phyloP scores from a whole-genome alignment of 1,140 invertebrate species.

The Phymastichus coffea region DNA sequence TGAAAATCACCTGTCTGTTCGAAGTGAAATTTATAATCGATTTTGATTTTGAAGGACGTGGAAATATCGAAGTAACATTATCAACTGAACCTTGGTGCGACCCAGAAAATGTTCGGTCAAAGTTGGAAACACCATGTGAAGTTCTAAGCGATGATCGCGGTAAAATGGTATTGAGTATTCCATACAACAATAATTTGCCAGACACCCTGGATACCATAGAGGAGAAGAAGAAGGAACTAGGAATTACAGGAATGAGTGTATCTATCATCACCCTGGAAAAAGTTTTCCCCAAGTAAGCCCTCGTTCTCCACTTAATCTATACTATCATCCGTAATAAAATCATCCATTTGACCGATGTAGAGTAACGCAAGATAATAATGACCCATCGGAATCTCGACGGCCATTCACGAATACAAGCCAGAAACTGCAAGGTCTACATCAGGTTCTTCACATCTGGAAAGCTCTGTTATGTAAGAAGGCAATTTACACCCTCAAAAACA shows the following conservation, averaged over 20 bases:
- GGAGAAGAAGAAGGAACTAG: constrained; percentile 58
- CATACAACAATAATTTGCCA: constrained; percentile 57
- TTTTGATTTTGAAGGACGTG: constrained; percentile 41
- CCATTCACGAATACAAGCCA: constrained; percentile 24
- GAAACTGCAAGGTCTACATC: constrained; percentile 36
- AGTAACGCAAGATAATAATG: constrained; percentile 1
- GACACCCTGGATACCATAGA: constrained; percentile 68
- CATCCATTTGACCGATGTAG: no score
- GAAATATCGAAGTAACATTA: constrained; percentile 51
- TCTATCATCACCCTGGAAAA: constrained; percentile 83
- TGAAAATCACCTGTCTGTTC: no score
- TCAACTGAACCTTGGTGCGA: constrained; percentile 43
- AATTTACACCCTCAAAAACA: constrained; percentile 42
- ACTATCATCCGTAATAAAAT: no score
- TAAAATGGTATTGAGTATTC: constrained; percentile 51
- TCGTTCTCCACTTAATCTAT: no score
- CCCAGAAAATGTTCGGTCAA: constrained; percentile 36
- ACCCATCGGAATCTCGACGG: constrained; percentile 19
- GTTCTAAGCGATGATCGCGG: constrained; percentile 39
- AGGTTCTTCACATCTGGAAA: constrained; percentile 35
- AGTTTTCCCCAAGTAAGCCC: constrained; percentile 81
- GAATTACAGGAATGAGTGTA: constrained; percentile 74
- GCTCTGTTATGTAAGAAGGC: constrained; percentile 45
- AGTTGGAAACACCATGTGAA: constrained; percentile 37
- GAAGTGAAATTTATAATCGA: no score